A percentile compares a stretch with the other conserved stretches of the same genome.
Conservation (phyloP, 2,113 vertebrate genomes). For the Illadopsis cleaveri region DNA sequence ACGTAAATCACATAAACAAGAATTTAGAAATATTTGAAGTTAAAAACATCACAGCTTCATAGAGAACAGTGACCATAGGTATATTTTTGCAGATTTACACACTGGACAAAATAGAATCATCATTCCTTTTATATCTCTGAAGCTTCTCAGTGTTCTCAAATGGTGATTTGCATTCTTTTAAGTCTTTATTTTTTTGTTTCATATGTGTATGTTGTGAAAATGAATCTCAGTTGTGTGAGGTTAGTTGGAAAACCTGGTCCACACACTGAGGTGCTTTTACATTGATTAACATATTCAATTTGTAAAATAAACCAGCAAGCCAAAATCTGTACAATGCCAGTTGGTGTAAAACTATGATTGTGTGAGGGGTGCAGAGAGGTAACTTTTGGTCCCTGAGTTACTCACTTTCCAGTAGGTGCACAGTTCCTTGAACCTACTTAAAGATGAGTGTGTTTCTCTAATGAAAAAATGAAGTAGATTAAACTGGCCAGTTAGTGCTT, state of each 20-base stretch:
- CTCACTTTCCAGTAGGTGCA: neutral
- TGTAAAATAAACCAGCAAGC: neutral
- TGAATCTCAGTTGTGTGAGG: neutral
- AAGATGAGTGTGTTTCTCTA: neutral
- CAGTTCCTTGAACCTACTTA: neutral
- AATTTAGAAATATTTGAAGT: neutral
- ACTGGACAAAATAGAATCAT: neutral
- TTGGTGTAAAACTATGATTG: accelerated
- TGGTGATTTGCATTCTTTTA: neutral
- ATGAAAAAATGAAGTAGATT: neutral
- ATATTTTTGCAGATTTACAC: neutral
- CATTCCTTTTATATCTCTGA: neutral
- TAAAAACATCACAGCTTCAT: neutral
- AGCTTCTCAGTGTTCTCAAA: neutral
- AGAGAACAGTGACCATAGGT: neutral
- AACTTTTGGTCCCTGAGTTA: neutral
- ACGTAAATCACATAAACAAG: neutral
- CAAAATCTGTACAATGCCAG: neutral
- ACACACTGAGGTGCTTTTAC: neutral
- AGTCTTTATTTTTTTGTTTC: neutral
- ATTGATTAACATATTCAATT: neutral
- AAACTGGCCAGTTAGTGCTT: neutral
- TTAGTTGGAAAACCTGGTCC: neutral
- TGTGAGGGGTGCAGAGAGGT: neutral
- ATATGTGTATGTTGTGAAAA: neutral